Evolutionary conservation across 2,113 vertebrate species (phyloP), one percentile per base, ranked within the genome.

Genomic region (Todiramphus saurophagus): DNA sequence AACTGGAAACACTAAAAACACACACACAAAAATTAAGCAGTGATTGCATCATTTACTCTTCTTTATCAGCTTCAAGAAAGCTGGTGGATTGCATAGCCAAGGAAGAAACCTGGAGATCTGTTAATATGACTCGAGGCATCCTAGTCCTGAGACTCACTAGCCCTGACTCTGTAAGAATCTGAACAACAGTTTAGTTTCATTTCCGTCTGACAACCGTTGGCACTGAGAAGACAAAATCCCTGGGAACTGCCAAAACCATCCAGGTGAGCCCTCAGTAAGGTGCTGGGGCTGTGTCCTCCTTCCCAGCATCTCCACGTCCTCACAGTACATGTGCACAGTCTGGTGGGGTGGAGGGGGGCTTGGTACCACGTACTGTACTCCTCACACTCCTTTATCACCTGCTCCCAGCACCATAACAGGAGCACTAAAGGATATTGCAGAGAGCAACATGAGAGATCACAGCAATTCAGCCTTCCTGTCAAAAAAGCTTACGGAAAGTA

Each of bases 391-490:
- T 89, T 91, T 53, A 48, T 86, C 85, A 91, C 77, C 75, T 25
- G 46, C 89, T 93, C 68, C 91, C 44, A 83, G 62, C 62, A 85
- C 69, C 23, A 2, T 82, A 94, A 91, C 39, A 92, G 89, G 58
- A 96, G 85, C 70, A 69, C 10, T 30, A 89, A 86, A 11, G 46
- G 81, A 80, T 93, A 92, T 81, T 20, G 23, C 11, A 10, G 48
- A 80, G 85, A 83, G 82, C 69, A 68, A 70, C 84, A 89, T 4
- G 5, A 53, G 90, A 95, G 75, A 96, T 77, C 62, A 75, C 80
- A 96, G 95, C 56, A 94, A 89, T 89, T 92, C 87, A 89, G 75
- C 75, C 58, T 31, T 87, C 91, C 89, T 89, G 83, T 87, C 93
- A 96, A 94, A 96, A 93, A 91, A 80, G 63, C 89, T 82, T 81